Base-by-base conservation (phyloP, 2,888 invertebrate genomes). In the Drosophila sordidula region DNA sequence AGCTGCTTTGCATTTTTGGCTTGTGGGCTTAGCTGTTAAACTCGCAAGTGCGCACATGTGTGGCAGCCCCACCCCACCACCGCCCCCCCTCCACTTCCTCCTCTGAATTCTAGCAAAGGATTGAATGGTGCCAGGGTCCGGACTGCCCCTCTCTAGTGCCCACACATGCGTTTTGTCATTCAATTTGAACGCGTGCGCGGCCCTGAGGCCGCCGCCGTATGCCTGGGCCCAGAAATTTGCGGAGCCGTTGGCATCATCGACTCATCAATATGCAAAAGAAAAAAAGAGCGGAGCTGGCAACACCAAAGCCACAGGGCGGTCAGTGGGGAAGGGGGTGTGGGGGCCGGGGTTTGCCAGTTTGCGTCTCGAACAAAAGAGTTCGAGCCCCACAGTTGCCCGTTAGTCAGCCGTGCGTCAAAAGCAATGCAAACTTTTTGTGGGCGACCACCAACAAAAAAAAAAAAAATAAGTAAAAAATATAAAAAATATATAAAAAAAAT, bases 1-100 rank as follows among this genome's bases (percentile, higher is more conserved):
- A 88, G 84, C 88, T 86, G 84, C 65, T 85, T 85, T 85, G 84
- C 86, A 88, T 85, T 86, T 86, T 86, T 77, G 65, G 87, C 86
- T 83, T 83, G 76, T 67, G 76, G 88, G 80, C 83, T 78, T 78
- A 69, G 65, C 57, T 50, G 50, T 16, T 12, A 58, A 36, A 39
- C 41, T 46, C 54, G 29, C 39, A 39, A 39, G 39, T 16, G 39
- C 39, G 75, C 63, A 58, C 50, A 52, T 50, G 14, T 58, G 25
- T 41, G 50, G 46, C 32, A 61, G 6, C 8, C n/a, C 4, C 16
- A 3, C 16, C 3, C 38, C 38, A 2, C 39, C 39, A 14, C 14
- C 8, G 4, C 38, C 4, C 39, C 9, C n/a, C 3, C 32, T 11
- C 26, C 5, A 6, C 6, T 2, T 4, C 3, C 9, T 3, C 29